Evolutionary conservation across 2,797 vertebrate genomes (phyloP), one percentile per base, ranked within the genome.

Genomic region (Phalloptychus januarius): DNA sequence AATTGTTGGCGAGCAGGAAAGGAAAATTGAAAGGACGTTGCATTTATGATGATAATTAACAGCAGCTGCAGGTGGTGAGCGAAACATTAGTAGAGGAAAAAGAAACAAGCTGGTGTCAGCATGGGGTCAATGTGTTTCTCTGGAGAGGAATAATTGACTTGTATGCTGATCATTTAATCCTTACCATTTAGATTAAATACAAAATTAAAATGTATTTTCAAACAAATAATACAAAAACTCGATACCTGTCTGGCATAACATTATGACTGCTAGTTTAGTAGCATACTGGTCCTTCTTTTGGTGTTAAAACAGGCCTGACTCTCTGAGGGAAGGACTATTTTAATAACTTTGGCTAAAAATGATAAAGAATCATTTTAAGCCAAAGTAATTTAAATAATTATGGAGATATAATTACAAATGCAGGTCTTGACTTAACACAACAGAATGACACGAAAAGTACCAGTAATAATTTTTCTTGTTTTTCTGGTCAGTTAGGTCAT

Each of bases 1-100:
- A 82, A 63, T 73, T 82, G 81, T 78, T 61, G 77, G 81, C 76
- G 56, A 78, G 44, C 1, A 2, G 56, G 44, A 33, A 61, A 74
- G 74, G 77, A 81, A 73, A 54, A 28, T 50, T 44, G 76, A 74
- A 50, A 70, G 58, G 3, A 72, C 67, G 71, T 56, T 70, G 38
- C 28, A 25, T 16, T 18, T 20, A 8, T 42, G 28, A 61, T 33
- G 44, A 44, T 63, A 42, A 36, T 31, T 40, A 52, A 11, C 63
- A 54, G 38, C 38, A 45, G 44, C 77, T 58, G 48, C 76, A 65
- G 61, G 61, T 38, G 33, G 33, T 23, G 61, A 65, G 33, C 2
- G 18, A 65, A 65, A 65, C 33, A 23, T 65, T 4, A 65, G 33
- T 40, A 11, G 63, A 67, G 36, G 5, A 44, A 69, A 69, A 25